Base-by-base conservation (phyloP, 2,888 invertebrate genomes). In the Amiota mariae region DNA sequence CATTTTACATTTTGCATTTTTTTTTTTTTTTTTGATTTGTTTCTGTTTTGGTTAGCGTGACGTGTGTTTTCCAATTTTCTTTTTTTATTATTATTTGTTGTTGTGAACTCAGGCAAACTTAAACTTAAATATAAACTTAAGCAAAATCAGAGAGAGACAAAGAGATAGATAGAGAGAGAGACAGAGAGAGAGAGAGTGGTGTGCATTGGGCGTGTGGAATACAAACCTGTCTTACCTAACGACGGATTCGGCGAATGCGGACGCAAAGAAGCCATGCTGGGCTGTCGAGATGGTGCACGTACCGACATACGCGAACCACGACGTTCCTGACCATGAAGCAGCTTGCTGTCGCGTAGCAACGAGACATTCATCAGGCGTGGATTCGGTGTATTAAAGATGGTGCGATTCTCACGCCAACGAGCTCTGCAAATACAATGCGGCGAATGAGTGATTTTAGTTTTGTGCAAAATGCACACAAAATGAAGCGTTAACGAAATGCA, bases 371-470 rank as follows among this genome's bases (percentile, higher is more conserved):
- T 97, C 90, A 97, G 91, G 75, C 97, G 93, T 75, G 97, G 97
- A 90, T 97, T 97, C 47, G 97, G 97, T 70, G 97, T 97, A 90
- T 97, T 97, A 92, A 97, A 97, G 86, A 97, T 97, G 51, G 97
- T 96, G 46, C 97, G 93, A 89, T 96, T 97, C 86, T 97, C 97
- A 82, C 95, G 93, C 95, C 97, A 97, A 87, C 97, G 93, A 48
- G 97, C 97, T 89, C 97, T 97, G 92, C 73, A 92, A 91, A 80
- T 70, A 68, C 66, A 49, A 49, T 49, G 49, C 49, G 49, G 15
- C 66, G 66, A 20, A 67, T 49, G 66, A 67, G 66, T 49, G 49
- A 49, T 71, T 12, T 49, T 11, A 70, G 74, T 74, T 63, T 67
- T 56, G 12, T 13, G 11, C 9, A 10, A 12, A 15, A 15, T 57